Percentiles rank a stretch among this genome's conserved stretches.
Conservation (phyloP, 2,797 vertebrate species). For the Notolabrus celidotus region DNA sequence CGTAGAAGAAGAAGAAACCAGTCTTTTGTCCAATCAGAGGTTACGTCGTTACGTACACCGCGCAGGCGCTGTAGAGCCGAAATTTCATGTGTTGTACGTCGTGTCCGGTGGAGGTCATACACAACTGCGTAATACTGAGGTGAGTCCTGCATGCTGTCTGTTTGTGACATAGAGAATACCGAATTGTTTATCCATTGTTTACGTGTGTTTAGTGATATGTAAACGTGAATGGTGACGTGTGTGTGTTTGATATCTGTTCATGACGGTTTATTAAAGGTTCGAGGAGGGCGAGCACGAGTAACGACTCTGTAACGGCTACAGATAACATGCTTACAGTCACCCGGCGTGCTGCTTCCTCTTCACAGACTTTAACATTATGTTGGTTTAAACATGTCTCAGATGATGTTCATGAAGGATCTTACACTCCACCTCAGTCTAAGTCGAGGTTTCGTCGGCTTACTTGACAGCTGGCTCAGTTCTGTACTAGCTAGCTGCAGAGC, state of each 20-base stretch:
- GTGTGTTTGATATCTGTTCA: neutral
- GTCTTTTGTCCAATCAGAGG: slow-evolving; percentile 71
- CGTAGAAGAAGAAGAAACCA: slow-evolving; percentile 55
- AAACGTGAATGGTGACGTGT: accelerated
- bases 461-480: neutral
- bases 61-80: slow-evolving; percentile 68
- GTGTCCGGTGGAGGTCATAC: slow-evolving; percentile 85
- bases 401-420: neutral
- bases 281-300: slow-evolving; percentile 13
- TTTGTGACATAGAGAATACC: neutral
- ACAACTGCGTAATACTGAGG: slow-evolving; percentile 55
- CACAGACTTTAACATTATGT: too few species aligned
- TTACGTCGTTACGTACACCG: slow-evolving; percentile 13
- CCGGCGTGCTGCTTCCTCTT: neutral
- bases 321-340: slow-evolving; percentile 41
- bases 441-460: neutral
- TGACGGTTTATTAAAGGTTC: neutral
- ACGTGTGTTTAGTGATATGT: accelerated
- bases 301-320: neutral
- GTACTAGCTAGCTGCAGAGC: slow-evolving; percentile 11
- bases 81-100: slow-evolving; percentile 73
- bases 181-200: accelerated
- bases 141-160: slow-evolving; percentile 51
- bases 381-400: neutral
- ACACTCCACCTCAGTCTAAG: neutral